Percentiles rank a stretch among this genome's conserved stretches.
Evolutionary conservation across 2,113 vertebrate species (phyloP).

Genomic region (Sebastes schlegelii): DNA sequence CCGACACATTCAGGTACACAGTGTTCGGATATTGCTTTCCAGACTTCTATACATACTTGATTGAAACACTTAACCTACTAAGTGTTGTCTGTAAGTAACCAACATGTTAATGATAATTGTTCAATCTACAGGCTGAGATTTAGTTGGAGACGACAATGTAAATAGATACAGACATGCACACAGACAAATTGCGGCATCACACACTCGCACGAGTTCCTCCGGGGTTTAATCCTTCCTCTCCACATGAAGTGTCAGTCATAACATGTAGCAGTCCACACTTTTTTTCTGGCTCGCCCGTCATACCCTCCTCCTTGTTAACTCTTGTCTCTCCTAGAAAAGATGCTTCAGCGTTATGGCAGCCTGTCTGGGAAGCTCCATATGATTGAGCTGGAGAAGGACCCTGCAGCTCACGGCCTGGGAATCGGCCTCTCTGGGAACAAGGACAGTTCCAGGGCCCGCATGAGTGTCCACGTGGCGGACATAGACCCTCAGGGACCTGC

Average conservation of each 20-base stretch:
- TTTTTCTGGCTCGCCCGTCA: conserved; percentile 33
- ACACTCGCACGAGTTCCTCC: conserved; percentile 47
- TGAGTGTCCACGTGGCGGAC: conserved; percentile 92
- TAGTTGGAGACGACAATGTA: too few species aligned
- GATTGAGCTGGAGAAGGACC: conserved; percentile 94
- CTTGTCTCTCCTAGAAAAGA: conserved; percentile 84
- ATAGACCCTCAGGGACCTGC: conserved; percentile 93
- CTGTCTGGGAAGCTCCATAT: conserved; percentile 90
- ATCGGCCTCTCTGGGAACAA: conserved; percentile 91
- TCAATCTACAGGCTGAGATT: too few species aligned
- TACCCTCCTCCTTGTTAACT: conserved; percentile 45
- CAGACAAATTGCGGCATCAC: conserved; percentile 19
- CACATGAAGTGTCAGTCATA: conserved; percentile 67
- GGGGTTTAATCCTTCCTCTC: conserved; percentile 42
- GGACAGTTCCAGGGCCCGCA: conserved; percentile 89
- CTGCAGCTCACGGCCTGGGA: conserved; percentile 86
- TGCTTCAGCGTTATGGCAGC: conserved; percentile 90
- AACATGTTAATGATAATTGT: too few species aligned
- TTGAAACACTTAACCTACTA: too few species aligned
- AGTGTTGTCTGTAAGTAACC: too few species aligned
- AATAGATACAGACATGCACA: too few species aligned
- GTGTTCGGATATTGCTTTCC: too few species aligned
- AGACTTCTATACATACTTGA: too few species aligned
- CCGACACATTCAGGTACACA: too few species aligned
- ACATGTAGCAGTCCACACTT: conserved; percentile 34